Base-by-base conservation (phyloP, 2,797 vertebrate species). In the Gallinago stenura region DNA sequence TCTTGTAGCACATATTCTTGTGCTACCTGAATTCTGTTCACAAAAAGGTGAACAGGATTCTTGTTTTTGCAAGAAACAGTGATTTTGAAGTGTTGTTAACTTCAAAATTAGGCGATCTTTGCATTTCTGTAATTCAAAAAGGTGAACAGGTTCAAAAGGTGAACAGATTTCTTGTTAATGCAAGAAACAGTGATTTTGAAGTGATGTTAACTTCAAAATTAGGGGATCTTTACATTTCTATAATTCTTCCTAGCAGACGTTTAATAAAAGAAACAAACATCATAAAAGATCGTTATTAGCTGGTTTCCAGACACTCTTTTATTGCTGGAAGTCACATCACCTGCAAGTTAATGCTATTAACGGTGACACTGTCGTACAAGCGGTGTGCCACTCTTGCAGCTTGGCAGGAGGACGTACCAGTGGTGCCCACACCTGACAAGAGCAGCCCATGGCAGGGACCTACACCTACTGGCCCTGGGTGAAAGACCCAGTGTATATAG, bases 281-380 rank as follows among this genome's bases (percentile, higher is more conserved):
- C 6, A 43, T 58, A 51, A 19, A 72, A 39, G 1, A 28, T 50
- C 7, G 26, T 58, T 50, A 54, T 33, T 43, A 61, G 8, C 53
- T 30, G 5, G 2, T 77, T 90, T 77, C n/a, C n/a, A 54, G 68
- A 46, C 50, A 33, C 2, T 18, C 3, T 26, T 68, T 41, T 46
- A 14, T 24, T 68, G 11, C 45, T 66, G 48, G 7, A 70, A 75
- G 58, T 19, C 2, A 35, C 60, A 46, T 48, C 15, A 13, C 7
- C 21, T 24, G 14, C 10, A 48, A 39, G 28, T 10, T 18, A 53
- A 22, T 20, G 15, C 33, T 46, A 35, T 25, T 33, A 58, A 26
- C 7, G 15, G 24, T 26, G 35, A 37, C 60, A 43, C 45, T 53
- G 16, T 18, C 18, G 6, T 39, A 31, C 0, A 0, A 0, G 4